Base-by-base conservation (phyloP, 2,888 invertebrate species). In the Campoplex nolae region DNA sequence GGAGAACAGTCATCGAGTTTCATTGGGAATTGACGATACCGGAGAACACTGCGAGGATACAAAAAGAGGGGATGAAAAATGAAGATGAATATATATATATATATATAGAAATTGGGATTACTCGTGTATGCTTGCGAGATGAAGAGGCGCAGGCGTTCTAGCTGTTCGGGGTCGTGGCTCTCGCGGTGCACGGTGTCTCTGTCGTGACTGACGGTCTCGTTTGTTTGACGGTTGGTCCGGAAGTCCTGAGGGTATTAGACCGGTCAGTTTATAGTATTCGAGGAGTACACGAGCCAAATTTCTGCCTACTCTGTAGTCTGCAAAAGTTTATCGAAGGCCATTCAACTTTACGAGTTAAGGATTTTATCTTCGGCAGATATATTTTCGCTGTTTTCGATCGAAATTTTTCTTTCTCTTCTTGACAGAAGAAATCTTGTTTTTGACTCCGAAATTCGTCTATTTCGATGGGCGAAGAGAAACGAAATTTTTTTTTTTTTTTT, bases 191-290 rank as follows among this genome's bases (percentile, higher is more conserved):
- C 93, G 92, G 74, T 93, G 91, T 48, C 94, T 90, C 67, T 93
- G 92, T 56, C 94, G 91, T 32, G 94, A 94, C 88, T 93, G 94
- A 62, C 93, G 92, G 56, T 92, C 91, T 51, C 92, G 92, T 80
- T 93, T 94, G 79, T 91, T 92, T 51, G 93, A 91, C 8, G 94
- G 94, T 68, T 94, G 93, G 85, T 94, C 92, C 32, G 94, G 94
- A 81, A 94, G 91, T 83, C 93, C 93, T 45, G 91, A 93, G 0
- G 96, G 96, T 86, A 97, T 96, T 75, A 97, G 95, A 74, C 97
- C 97, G 48, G 96, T 96, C 85, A 97, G 96, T 90, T 97, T 96
- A 95, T 98, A 98, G 94, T 98, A 98, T 93, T 98, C 97, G 81
- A 97, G 94, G 92, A 97, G 96, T 2, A 97, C 97, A 68, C 97